Base-by-base conservation (phyloP, 2,888 invertebrate species). In the Rotaria socialis region DNA sequence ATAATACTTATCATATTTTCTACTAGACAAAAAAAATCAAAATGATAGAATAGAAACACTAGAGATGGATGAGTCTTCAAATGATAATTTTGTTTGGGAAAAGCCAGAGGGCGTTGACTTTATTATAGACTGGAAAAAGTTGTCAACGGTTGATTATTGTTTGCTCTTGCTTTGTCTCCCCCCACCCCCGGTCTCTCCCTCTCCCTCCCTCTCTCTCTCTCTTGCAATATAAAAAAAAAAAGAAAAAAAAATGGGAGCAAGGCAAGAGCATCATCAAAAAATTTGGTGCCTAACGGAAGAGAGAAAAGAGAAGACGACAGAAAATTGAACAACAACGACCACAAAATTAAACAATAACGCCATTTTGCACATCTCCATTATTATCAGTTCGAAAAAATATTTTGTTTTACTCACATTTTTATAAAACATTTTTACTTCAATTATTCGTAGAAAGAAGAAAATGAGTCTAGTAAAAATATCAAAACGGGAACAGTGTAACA, bases 241-340 rank as follows among this genome's bases (percentile, higher is more conserved):
- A 41, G 35, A 8, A 4, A 24, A 56, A 8, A 24, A 67, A 27
- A 7, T 2, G 35, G 27, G 41, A 19, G 6, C 35, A 67, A 35
- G 35, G 67, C 67, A 35, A 35, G 35, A 67, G 5, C 67, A 67
- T 41, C 67, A 67, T 41, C 35, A 35, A 67, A 67, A 67, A 67
- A 67, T 11, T 67, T 35, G 35, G 35, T 67, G 35, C 35, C 35
- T 41, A 67, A 41, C 67, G 67, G 67, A 67, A 67, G 67, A 67
- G 67, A 14, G 19, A 35, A 10, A 24, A 14, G 27, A 19, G 19
- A 4, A 35, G 27, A 35, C 67, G 35, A 67, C 14, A 14, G 35
- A 35, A 67, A 67, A 19, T 67, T 67, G 67, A 67, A 67, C 67
- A 35, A 67, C 67, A 67, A 67, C 35, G 67, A 67, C 14, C 35